phyloP scores from a whole-genome alignment of 2,888 invertebrate genomes.

The Tetramorium bicarinatum region DNA sequence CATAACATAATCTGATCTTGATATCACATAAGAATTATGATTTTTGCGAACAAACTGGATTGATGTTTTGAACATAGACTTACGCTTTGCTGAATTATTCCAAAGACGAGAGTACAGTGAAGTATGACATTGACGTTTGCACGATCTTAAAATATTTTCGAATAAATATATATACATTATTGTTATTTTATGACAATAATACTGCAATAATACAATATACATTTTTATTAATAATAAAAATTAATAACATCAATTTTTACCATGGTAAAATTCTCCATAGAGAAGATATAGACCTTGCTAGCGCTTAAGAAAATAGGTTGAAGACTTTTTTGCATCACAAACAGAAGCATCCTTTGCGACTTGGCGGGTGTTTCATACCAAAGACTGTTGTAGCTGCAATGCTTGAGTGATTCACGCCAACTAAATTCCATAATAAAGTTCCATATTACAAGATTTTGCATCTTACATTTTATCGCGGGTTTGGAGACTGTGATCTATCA shows the following conservation, averaged over 20 bases:
- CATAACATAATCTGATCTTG: not conserved
- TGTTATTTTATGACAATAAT: not conserved
- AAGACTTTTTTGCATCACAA: conserved; percentile 33
- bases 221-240: too few species aligned
- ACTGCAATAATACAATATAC: not conserved
- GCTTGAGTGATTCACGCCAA: not conserved
- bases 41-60: not conserved
- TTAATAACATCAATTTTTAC: conserved; percentile 24
- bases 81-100: conserved; percentile 30
- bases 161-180: not conserved
- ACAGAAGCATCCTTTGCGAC: conserved; percentile 51
- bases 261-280: conserved; percentile 45
- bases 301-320: conserved; percentile 40
- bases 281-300: conserved; percentile 49
- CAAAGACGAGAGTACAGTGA: conserved; percentile 59
- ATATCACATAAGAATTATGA: conserved; percentile 16
- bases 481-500: conserved; percentile 56
- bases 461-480: conserved; percentile 45
- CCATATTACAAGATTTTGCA: not conserved
- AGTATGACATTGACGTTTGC: conserved; percentile 62
- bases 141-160: conserved; percentile 44
- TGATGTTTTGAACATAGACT: not conserved
- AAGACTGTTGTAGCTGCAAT: conserved; percentile 43
- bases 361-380: conserved; percentile 55
- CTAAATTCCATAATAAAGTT: not conserved